phyloP scores from a whole-genome alignment of 1,140 invertebrate genomes.

The Diachasma alloeum region DNA sequence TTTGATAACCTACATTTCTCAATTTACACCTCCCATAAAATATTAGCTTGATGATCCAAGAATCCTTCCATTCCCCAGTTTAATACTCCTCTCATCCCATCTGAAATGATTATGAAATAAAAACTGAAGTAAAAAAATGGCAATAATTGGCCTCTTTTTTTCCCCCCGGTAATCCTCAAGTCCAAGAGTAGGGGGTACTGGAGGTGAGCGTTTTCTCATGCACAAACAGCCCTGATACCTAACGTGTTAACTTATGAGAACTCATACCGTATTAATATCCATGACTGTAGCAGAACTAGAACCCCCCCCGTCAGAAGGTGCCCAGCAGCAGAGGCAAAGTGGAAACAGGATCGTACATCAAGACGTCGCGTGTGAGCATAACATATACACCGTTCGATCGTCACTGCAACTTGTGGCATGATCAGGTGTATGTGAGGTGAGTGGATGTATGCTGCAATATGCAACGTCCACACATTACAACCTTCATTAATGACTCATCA shows the following conservation, averaged over 20 bases:
- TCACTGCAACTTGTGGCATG: neutral
- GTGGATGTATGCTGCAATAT: neutral
- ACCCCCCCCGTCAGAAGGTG: neutral
- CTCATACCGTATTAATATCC: slow-evolving; percentile 3
- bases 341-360: slow-evolving; percentile 7
- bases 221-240: neutral
- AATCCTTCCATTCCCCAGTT: too few relatives aligned
- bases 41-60: too few relatives aligned
- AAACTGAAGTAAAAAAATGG: too few relatives aligned
- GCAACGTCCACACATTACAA: slow-evolving; percentile 1
- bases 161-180: neutral
- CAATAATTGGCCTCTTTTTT: neutral
- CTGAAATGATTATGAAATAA: too few relatives aligned
- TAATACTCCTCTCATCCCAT: too few relatives aligned
- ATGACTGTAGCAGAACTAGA: neutral
- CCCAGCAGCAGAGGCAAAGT: neutral
- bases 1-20: too few relatives aligned
- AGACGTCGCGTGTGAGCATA: slow-evolving; percentile 10
- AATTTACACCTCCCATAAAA: too few relatives aligned
- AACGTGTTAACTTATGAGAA: slow-evolving; percentile 11
- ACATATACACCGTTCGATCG: slow-evolving; percentile 5
- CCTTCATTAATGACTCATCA: slow-evolving; percentile 8
- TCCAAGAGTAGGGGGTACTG: neutral
- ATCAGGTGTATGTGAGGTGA: neutral
- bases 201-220: neutral